phyloP scores from a whole-genome alignment of 2,888 invertebrate species.

The Zootermopsis nevadensis region DNA sequence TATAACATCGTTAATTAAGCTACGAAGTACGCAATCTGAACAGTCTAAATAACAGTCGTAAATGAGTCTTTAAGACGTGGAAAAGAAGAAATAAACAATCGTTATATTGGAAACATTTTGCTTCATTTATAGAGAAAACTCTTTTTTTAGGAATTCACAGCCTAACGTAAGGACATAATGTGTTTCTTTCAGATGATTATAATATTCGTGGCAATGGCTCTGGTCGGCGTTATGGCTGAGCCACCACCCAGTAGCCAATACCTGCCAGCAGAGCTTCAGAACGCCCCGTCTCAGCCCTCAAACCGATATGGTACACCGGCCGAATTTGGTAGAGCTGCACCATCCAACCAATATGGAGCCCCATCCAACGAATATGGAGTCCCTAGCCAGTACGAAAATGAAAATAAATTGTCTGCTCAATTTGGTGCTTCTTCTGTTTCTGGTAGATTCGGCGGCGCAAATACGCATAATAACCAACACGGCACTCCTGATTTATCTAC shows the following conservation, averaged over 20 bases:
- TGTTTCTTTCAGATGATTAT: slow-evolving; percentile 38
- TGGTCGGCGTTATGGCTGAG: slow-evolving; percentile 41
- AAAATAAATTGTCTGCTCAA: slow-evolving; percentile 53
- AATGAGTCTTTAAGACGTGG: no score
- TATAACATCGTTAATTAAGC: no score
- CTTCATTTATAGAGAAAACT: no score
- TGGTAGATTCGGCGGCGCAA: neutral
- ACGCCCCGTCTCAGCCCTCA: slow-evolving; percentile 50
- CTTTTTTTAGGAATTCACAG: no score
- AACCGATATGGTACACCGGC: slow-evolving; percentile 58
- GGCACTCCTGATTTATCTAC: neutral
- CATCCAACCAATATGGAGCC: neutral
- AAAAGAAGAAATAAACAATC: no score
- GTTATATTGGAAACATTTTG: no score
- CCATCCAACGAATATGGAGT: slow-evolving; percentile 51
- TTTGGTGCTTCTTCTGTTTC: slow-evolving; percentile 30
- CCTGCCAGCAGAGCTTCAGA: slow-evolving; percentile 29
- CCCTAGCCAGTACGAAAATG: slow-evolving; percentile 55
- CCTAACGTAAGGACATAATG: neutral
- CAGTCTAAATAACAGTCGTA: no score
- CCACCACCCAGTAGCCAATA: slow-evolving; percentile 42
- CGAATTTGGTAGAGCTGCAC: slow-evolving; percentile 22
- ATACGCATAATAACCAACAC: slow-evolving; percentile 62
- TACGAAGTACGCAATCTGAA: no score
- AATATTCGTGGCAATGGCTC: slow-evolving; percentile 22